These are phyloP conservation scores for Chaenodraco wilsoni DNA, from an alignment of 2,797 vertebrate species.

Conservation along the genomic window DNA sequence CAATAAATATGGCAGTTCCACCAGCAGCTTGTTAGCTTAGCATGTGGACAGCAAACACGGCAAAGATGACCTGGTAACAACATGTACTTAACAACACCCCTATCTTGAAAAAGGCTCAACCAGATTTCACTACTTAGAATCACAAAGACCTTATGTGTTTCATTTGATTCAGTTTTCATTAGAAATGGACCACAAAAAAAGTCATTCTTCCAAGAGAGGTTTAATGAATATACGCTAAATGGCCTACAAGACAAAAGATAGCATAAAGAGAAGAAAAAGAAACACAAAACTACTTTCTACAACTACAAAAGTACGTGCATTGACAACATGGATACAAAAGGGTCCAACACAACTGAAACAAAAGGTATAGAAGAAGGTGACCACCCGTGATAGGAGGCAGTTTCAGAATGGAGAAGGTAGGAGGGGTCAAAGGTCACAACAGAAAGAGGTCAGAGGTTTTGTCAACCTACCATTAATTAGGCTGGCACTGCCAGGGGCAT, in stretches of 20 bases:
- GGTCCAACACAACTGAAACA: conserved; percentile 44
- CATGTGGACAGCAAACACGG: neutral
- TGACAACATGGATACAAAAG: conserved; percentile 70
- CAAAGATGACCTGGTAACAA: neutral
- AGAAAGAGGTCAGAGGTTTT: conserved; percentile 77
- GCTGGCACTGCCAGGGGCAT: conserved; percentile 95
- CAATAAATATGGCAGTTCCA: neutral
- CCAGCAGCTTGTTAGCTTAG: neutral
- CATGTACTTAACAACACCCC: neutral
- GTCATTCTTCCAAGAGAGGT: conserved; percentile 7
- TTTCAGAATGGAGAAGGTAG: conserved; percentile 51
- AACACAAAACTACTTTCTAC: conserved; percentile 38
- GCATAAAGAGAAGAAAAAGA: conserved; percentile 40
- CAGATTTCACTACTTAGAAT: neutral
- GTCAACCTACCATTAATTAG: conserved; percentile 99
- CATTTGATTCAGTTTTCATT: conserved; percentile 15
- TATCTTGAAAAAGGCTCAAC: neutral
- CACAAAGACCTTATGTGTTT: conserved; percentile 5
- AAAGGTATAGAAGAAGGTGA: conserved; percentile 38
- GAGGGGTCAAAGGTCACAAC: conserved; percentile 67
- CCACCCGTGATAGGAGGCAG: conserved; percentile 45
- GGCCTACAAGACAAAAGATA: conserved; percentile 20
- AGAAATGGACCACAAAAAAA: neutral
- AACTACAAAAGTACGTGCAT: conserved; percentile 75
- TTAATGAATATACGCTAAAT: conserved; percentile 11